Conservation (phyloP, 2,888 invertebrate species). For the Drosophila pseudotakahashii region DNA sequence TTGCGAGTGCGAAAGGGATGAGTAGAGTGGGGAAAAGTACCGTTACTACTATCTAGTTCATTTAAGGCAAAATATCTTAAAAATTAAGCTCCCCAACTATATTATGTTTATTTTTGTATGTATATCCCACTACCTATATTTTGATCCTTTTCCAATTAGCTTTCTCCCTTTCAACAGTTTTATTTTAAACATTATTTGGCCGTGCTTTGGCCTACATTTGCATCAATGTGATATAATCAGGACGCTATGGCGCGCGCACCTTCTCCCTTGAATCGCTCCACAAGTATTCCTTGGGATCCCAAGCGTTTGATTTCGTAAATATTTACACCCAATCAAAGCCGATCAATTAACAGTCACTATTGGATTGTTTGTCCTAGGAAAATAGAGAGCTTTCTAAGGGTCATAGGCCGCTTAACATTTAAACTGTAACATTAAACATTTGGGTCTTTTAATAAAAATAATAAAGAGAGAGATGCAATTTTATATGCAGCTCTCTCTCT, state of each 20-base stretch:
- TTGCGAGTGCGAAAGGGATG: constrained; percentile 2
- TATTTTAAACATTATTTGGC: constrained; percentile 52
- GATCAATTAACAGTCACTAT: constrained; percentile 25
- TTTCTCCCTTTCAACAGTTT: constrained; percentile 22
- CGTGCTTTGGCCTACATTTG: constrained; percentile 79
- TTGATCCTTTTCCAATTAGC: no score
- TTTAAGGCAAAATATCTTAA: neutral
- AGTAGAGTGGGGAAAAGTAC: constrained; percentile 2
- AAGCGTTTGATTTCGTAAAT: constrained; percentile 32
- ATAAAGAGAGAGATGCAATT: constrained; percentile 28
- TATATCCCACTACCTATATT: neutral
- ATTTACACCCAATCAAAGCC: constrained; percentile 30
- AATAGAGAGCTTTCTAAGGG: constrained; percentile 2
- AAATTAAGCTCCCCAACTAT: neutral
- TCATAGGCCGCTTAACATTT: neutral
- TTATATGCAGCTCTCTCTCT: constrained; percentile 11
- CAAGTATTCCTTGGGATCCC: constrained; percentile 66
- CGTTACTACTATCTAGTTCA: constrained; percentile 17
- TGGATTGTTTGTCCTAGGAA: constrained; percentile 9
- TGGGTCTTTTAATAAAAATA: constrained; percentile 24
- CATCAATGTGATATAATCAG: constrained; percentile 75
- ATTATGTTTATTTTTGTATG: neutral
- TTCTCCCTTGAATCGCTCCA: constrained; percentile 59
- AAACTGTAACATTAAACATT: constrained; percentile 16
- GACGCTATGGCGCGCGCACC: constrained; percentile 68